These are phyloP conservation scores for Babylonia areolata DNA, from an alignment of 1,140 invertebrate species.

Conservation along the genomic window DNA sequence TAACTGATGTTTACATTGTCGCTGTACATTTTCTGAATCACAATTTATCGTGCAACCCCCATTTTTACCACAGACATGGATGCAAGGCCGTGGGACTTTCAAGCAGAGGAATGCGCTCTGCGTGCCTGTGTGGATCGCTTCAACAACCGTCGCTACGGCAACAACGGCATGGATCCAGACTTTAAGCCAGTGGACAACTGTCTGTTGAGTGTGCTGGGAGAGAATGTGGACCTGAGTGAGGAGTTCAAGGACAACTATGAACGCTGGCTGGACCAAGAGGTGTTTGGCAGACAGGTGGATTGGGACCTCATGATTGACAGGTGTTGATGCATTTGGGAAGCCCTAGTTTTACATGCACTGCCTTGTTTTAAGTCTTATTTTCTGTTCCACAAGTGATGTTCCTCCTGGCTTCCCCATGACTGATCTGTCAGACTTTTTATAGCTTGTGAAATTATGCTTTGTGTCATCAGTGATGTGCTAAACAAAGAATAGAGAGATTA, in stretches of 20 bases:
- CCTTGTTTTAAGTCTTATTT: too few species aligned
- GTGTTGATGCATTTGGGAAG: not conserved
- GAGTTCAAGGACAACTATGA: conserved; percentile 98
- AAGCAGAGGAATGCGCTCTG: conserved; percentile 97
- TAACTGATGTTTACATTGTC: too few species aligned
- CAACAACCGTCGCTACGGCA: conserved; percentile 91
- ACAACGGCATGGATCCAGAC: conserved; percentile 78
- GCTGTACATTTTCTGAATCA: too few species aligned
- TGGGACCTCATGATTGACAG: conserved; percentile 79
- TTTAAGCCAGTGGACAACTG: conserved; percentile 91
- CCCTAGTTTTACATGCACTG: too few species aligned
- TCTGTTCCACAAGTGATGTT: too few species aligned
- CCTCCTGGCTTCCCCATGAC: too few species aligned
- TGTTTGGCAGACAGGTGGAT: conserved; percentile 87
- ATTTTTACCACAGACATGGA: conserved; percentile 86
- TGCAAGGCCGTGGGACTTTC: conserved; percentile 98
- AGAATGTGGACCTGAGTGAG: conserved; percentile 86
- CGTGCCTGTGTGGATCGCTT: conserved; percentile 96
- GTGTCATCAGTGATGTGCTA: too few species aligned
- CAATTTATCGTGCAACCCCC: too few species aligned
- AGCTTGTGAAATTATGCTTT: too few species aligned
- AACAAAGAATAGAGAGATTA: too few species aligned
- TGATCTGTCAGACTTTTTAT: too few species aligned
- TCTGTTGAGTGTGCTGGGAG: conserved; percentile 88
- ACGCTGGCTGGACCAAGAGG: conserved; percentile 96